These are phyloP conservation scores for Stomorhina lunata DNA, from an alignment of 2,888 invertebrate genomes.

Conservation along the genomic window DNA sequence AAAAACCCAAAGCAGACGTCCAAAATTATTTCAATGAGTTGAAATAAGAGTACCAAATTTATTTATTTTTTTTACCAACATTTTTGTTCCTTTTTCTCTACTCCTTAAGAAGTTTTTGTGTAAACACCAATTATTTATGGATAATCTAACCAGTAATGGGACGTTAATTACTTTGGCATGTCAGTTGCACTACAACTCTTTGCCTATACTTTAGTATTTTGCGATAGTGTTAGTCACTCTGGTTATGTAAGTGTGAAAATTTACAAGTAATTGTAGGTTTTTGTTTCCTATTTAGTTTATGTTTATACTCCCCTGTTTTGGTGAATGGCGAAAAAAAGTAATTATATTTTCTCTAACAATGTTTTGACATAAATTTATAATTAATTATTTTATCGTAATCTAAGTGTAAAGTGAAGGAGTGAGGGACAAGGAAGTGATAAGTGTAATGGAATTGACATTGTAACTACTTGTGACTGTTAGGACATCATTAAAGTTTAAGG, in stretches of 20 bases:
- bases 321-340: constrained; percentile 57
- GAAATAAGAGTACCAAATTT: not conserved
- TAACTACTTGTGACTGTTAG: not conserved
- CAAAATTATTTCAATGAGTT: constrained; percentile 46
- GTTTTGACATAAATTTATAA: constrained; percentile 64
- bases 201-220: not conserved
- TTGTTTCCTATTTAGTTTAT: constrained; percentile 18
- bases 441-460: constrained; percentile 3
- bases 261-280: constrained; percentile 54
- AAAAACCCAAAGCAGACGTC: constrained; percentile 21
- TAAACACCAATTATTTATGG: constrained; percentile 78
- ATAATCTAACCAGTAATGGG: constrained; percentile 79
- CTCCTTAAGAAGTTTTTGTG: constrained; percentile 42
- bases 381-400: constrained; percentile 53
- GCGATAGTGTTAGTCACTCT: constrained; percentile 6
- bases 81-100: not conserved
- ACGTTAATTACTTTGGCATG: constrained; percentile 78
- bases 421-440: not conserved
- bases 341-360: constrained; percentile 51
- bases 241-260: constrained; percentile 54
- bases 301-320: not conserved
- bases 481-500: not conserved
- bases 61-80: not conserved
- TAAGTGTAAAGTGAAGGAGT: no score
- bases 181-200: constrained; percentile 69